Conservation (phyloP, 2,888 invertebrate genomes). For the Gasteruption jaculator region DNA sequence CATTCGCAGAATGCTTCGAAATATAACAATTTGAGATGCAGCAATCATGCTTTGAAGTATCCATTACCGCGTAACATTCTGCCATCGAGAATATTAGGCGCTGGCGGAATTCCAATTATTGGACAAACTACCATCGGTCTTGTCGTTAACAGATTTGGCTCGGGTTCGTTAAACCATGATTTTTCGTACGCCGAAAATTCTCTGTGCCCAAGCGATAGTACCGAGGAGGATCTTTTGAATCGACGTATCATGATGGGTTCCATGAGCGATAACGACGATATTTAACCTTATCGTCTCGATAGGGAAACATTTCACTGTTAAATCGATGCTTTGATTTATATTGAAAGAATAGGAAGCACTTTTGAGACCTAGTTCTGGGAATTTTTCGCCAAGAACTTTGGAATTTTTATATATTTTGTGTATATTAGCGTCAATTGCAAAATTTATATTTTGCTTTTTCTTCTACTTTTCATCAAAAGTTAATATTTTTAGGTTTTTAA, state of each 20-base stretch:
- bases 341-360: too few relatives aligned
- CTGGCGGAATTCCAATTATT: constrained; percentile 43
- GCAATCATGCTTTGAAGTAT: constrained; percentile 38
- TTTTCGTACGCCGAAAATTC: constrained; percentile 35
- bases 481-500: too few relatives aligned
- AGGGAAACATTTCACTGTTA: constrained; percentile 3
- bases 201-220: constrained; percentile 33
- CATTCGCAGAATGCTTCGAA: constrained; percentile 36
- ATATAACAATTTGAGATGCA: constrained; percentile 41
- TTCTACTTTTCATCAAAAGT: too few relatives aligned
- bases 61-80: constrained; percentile 38
- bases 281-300: too few relatives aligned
- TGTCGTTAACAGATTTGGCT: constrained; percentile 45
- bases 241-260: constrained; percentile 39
- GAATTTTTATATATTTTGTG: too few relatives aligned
- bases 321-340: too few relatives aligned
- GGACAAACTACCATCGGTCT: constrained; percentile 45
- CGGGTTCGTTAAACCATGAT: constrained; percentile 32
- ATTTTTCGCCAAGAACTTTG: too few relatives aligned
- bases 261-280: constrained; percentile 42
- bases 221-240: constrained; percentile 39
- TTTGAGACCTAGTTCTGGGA: too few relatives aligned
- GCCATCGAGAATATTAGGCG: constrained; percentile 38
- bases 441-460: too few relatives aligned
- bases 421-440: too few relatives aligned